Conservation (phyloP, 2,888 invertebrate species). For the Drosophila buzzatii region DNA sequence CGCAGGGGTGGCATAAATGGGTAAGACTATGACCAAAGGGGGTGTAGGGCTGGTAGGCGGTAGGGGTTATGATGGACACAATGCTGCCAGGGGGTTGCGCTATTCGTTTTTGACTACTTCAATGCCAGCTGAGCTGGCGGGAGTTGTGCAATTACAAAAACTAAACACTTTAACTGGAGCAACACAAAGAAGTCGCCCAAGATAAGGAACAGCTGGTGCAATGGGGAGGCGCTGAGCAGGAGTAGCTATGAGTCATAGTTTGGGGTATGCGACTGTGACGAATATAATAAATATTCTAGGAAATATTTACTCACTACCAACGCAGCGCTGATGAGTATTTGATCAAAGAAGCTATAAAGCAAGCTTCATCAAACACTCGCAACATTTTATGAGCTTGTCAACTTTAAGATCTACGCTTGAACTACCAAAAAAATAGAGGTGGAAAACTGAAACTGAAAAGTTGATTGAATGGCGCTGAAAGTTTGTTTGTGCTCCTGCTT, state of each 20-base stretch:
- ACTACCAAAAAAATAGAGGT: no score
- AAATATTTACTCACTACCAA: neutral
- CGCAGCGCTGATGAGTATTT: neutral
- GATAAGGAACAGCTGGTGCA: constrained; percentile 54
- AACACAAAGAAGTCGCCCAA: constrained; percentile 39
- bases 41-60: neutral
- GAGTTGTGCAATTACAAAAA: constrained; percentile 39
- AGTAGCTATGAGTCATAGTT: constrained; percentile 36
- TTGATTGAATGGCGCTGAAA: neutral
- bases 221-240: neutral
- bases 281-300: neutral
- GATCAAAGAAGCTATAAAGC: neutral
- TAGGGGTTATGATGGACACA: constrained; percentile 3
- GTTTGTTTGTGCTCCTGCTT: neutral
- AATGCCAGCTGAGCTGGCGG: constrained; percentile 2
- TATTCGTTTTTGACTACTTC: constrained; percentile 15
- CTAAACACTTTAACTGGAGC: constrained; percentile 45
- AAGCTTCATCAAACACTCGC: neutral
- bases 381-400: neutral
- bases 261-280: no score
- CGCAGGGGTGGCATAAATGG: constrained; percentile 37
- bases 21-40: neutral
- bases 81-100: constrained; percentile 42
- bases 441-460: no score
- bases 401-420: neutral